phyloP scores from a whole-genome alignment of 1,140 invertebrate genomes.

The Periplaneta americana region DNA sequence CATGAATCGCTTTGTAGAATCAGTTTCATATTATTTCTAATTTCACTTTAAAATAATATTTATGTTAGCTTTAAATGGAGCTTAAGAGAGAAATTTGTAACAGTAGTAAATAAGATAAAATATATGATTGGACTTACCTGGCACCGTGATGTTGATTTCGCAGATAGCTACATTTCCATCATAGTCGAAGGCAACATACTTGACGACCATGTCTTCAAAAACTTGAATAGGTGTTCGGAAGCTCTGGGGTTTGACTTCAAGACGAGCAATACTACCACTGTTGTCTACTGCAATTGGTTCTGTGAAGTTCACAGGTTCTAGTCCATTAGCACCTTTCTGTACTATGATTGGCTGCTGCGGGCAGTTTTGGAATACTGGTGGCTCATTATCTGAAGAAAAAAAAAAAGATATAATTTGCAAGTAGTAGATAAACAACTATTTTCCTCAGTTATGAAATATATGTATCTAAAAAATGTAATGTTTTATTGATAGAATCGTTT shows the following conservation, averaged over 20 bases:
- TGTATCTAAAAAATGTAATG: not conserved
- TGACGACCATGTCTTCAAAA: conserved; percentile 87
- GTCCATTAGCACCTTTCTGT: conserved; percentile 75
- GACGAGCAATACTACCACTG: conserved; percentile 85
- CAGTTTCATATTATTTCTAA: too few species aligned
- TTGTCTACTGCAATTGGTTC: conserved; percentile 91
- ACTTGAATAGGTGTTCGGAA: conserved; percentile 85
- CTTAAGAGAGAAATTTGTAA: too few species aligned
- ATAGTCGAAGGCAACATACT: conserved; percentile 94
- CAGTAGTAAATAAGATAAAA: too few species aligned
- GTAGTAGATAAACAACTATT: too few species aligned
- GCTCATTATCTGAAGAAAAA: conserved; percentile 73
- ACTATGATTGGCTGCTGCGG: conserved; percentile 88
- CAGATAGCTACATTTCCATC: conserved; percentile 97
- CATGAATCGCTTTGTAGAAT: too few species aligned
- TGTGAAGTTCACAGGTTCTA: conserved; percentile 86
- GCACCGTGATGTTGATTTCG: conserved; percentile 91
- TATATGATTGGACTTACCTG: conserved; percentile 50
- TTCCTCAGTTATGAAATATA: too few species aligned
- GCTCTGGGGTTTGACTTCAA: conserved; percentile 86
- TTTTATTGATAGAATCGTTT: not conserved
- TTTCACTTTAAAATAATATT: too few species aligned
- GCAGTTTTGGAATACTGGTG: conserved; percentile 93
- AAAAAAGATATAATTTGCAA: not conserved
- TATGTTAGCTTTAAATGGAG: too few species aligned